phyloP scores from a whole-genome alignment of 2,797 vertebrate species.

The Aulostomus chinensis region DNA sequence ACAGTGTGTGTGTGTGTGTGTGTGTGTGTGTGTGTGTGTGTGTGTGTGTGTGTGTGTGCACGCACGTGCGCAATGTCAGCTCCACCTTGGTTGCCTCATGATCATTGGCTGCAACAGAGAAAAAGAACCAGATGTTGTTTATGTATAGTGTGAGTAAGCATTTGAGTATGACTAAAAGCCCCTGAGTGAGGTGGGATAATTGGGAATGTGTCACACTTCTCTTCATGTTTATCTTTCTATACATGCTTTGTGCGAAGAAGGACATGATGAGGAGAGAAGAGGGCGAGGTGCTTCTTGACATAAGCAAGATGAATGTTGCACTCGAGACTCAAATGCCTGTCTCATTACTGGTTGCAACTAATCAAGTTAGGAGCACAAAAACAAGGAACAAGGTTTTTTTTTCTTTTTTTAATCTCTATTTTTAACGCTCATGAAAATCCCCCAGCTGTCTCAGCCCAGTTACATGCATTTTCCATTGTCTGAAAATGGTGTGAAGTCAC shows the following conservation, averaged over 20 bases:
- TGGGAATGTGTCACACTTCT: not conserved
- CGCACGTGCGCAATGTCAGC: too few relatives aligned
- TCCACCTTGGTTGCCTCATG: too few relatives aligned
- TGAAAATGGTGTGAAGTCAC: slow-evolving; percentile 1
- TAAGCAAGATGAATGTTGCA: slow-evolving; percentile 28
- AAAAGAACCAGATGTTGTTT: too few relatives aligned
- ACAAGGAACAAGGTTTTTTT: not conserved
- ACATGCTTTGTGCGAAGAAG: not conserved
- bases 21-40: too few relatives aligned
- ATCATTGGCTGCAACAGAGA: too few relatives aligned
- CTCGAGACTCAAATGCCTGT: slow-evolving; percentile 12
- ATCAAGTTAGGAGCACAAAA: not conserved
- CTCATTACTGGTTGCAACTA: not conserved
- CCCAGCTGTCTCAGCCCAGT: not conserved
- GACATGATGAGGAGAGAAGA: not conserved
- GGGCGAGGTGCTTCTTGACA: slow-evolving; percentile 4
- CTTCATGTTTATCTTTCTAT: not conserved
- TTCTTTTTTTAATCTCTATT: too few relatives aligned
- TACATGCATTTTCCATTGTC: not conserved
- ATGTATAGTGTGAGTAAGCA: too few relatives aligned
- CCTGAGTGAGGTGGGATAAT: too few relatives aligned
- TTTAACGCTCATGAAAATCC: not conserved
- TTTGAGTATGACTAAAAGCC: too few relatives aligned
- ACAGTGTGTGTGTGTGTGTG: too few relatives aligned
- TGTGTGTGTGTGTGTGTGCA: too few relatives aligned